These are phyloP conservation scores for Glareola pratincola DNA, from an alignment of 2,113 vertebrate species.

Conservation along the genomic window DNA sequence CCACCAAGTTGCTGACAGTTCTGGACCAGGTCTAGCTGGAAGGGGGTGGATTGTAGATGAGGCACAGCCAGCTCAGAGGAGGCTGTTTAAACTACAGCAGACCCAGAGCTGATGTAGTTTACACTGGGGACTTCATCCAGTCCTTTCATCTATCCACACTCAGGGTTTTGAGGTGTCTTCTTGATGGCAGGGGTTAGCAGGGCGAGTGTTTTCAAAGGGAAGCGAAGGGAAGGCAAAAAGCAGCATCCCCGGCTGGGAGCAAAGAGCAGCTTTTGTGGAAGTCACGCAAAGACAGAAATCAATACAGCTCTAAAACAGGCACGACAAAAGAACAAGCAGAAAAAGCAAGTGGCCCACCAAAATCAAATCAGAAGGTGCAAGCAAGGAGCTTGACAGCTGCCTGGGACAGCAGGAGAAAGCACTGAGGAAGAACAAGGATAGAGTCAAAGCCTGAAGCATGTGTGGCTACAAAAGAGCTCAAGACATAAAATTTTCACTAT, in stretches of 20 bases:
- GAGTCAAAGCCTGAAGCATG: not conserved
- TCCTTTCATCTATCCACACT: not conserved
- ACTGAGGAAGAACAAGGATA: not conserved
- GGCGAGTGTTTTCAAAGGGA: not conserved
- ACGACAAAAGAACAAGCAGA: not conserved
- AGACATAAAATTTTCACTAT: not conserved
- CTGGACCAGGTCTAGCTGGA: not conserved
- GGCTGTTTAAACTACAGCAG: not conserved
- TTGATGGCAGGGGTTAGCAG: conserved; percentile 8
- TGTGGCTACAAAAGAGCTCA: not conserved
- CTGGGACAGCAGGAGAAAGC: not conserved
- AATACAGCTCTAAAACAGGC: conserved; percentile 14
- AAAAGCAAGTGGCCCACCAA: not conserved
- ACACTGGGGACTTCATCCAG: not conserved
- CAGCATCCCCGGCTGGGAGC: conserved; percentile 6
- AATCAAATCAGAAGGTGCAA: not conserved
- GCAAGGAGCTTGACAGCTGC: not conserved
- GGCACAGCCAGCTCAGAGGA: not conserved
- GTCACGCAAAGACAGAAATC: conserved; percentile 30
- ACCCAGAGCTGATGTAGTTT: not conserved
- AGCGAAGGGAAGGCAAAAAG: not conserved
- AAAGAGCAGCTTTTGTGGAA: conserved; percentile 57
- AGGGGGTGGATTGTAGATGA: not conserved
- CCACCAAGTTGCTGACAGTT: not conserved
- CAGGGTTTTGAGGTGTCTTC: not conserved